Percentiles rank a stretch among this genome's conserved stretches.
phyloP scores from a whole-genome alignment of 2,797 vertebrate species.

The Ptychadena robeensis region DNA sequence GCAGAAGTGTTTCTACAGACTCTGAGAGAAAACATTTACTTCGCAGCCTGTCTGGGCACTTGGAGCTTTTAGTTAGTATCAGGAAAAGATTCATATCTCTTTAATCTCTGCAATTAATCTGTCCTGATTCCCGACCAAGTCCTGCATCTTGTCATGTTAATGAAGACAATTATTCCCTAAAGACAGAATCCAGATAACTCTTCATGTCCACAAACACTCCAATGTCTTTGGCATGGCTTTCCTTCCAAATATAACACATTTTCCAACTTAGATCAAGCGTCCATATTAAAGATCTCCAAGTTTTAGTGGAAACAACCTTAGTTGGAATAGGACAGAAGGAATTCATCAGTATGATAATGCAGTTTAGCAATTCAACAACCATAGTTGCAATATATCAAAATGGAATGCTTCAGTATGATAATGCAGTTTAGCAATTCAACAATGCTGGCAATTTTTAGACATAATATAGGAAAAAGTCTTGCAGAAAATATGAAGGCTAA shows the following conservation, averaged over 20 bases:
- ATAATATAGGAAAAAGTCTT: too few species aligned
- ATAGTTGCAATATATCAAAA: neutral
- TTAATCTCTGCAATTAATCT: conserved; percentile 70
- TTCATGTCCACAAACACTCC: conserved; percentile 65
- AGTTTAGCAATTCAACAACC: too few species aligned
- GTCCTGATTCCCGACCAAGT: conserved; percentile 62
- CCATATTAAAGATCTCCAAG: neutral
- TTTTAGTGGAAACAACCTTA: neutral
- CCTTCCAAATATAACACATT: conserved; percentile 50
- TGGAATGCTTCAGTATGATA: neutral
- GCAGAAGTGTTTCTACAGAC: conserved; percentile 57
- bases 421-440: neutral
- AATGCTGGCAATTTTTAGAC: too few species aligned
- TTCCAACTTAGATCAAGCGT: neutral
- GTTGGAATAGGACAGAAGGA: neutral
- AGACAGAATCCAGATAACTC: conserved; percentile 66
- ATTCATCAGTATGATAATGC: neutral
- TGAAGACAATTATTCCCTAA: conserved; percentile 70
- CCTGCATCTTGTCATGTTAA: conserved; percentile 72
- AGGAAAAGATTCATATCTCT: conserved; percentile 67
- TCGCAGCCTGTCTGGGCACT: conserved; percentile 58
- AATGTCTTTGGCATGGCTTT: conserved; percentile 57
- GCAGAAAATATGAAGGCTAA: too few species aligned
- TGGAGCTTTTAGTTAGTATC: conserved; percentile 53
- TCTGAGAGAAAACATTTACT: conserved; percentile 56